These are phyloP conservation scores for Drosophila leontia DNA, from an alignment of 1,140 invertebrate species.

Conservation along the genomic window DNA sequence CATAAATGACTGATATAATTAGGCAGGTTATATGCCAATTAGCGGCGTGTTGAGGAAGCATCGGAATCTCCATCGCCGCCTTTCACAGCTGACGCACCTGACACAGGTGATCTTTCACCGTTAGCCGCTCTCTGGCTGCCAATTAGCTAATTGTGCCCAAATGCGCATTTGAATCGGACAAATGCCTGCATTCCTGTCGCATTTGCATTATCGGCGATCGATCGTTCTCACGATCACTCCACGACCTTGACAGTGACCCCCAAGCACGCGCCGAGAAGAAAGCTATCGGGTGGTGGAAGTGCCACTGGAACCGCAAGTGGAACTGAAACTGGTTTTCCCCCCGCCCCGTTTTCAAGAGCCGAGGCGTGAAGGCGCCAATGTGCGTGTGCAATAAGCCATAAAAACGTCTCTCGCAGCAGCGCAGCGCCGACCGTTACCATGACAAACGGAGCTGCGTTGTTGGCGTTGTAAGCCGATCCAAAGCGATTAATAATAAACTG, in stretches of 20 bases:
- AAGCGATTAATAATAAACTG: conserved; percentile 58
- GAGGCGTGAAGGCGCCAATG: conserved; percentile 65
- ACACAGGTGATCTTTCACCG: conserved; percentile 45
- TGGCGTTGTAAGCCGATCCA: conserved; percentile 30
- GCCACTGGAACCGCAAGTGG: conserved; percentile 13
- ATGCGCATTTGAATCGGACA: conserved; percentile 67
- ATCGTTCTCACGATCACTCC: conserved; percentile 58
- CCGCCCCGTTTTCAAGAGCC: conserved; percentile 7
- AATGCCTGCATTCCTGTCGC: conserved; percentile 53
- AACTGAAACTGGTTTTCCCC: conserved; percentile 57
- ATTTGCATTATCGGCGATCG: conserved; percentile 47
- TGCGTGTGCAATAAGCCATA: conserved; percentile 68
- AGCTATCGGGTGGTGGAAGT: conserved; percentile 46
- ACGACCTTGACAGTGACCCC: conserved; percentile 71
- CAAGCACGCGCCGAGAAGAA: conserved; percentile 61
- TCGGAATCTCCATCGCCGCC: conserved; percentile 46
- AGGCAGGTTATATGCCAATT: conserved; percentile 77
- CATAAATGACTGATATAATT: conserved; percentile 70
- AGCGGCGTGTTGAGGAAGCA: conserved; percentile 74
- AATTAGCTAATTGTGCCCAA: conserved; percentile 81
- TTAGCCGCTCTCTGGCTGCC: conserved; percentile 43
- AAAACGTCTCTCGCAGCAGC: conserved; percentile 32
- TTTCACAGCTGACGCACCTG: conserved; percentile 60
- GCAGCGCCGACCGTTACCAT: conserved; percentile 40
- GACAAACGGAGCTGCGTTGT: conserved; percentile 49